These are phyloP conservation scores for Crocuta crocuta DNA, from an alignment of 2,113 vertebrate genomes.

Conservation along the genomic window DNA sequence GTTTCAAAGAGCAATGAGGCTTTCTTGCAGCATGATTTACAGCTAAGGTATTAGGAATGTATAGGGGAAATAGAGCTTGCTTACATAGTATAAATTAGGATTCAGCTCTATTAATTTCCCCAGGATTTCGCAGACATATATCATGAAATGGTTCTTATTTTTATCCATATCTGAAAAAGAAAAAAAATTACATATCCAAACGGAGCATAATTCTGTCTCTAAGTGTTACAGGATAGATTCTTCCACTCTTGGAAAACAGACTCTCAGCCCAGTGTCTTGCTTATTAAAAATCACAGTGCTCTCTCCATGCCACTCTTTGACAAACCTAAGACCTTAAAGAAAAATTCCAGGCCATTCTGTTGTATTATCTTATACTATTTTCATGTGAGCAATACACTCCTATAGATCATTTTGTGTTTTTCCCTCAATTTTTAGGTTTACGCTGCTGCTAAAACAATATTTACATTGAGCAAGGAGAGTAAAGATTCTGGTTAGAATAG, in stretches of 20 bases:
- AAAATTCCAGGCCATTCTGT: neutral
- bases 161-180: slow-evolving; percentile 32
- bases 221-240: neutral
- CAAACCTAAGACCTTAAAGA: neutral
- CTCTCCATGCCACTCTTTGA: neutral
- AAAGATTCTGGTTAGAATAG: neutral
- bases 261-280: neutral
- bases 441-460: slow-evolving; percentile 19
- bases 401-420: neutral
- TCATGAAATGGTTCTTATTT: slow-evolving; percentile 47
- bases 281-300: slow-evolving; percentile 14
- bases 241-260: neutral
- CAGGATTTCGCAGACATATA: slow-evolving; percentile 30
- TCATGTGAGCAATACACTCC: neutral
- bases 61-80: slow-evolving; percentile 13
- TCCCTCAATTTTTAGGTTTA: neutral
- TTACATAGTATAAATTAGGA: slow-evolving; percentile 44
- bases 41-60: neutral
- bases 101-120: slow-evolving; percentile 59
- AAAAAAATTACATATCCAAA: slow-evolving; percentile 5
- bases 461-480: slow-evolving; percentile 11
- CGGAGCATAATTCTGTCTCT: slow-evolving; percentile 52
- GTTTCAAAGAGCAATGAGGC: neutral
- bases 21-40: slow-evolving; percentile 41
- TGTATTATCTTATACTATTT: neutral